Evolutionary conservation across 2,113 vertebrate genomes (phyloP).

Genomic region (Prolemur simus): DNA sequence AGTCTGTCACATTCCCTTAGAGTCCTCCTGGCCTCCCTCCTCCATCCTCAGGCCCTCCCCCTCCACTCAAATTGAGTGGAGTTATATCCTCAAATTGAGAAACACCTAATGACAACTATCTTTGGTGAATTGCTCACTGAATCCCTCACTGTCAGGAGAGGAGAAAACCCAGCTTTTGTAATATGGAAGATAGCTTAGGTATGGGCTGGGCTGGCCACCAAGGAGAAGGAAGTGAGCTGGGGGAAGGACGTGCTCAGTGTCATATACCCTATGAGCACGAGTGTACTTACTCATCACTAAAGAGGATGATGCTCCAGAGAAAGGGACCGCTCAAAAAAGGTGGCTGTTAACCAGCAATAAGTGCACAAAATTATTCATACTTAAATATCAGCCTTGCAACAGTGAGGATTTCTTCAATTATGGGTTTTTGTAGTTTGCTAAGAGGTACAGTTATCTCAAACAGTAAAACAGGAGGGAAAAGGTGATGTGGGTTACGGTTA

Average conservation of each 20-base stretch:
- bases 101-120: background rate
- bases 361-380: background rate
- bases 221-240: background rate
- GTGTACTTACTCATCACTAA: background rate
- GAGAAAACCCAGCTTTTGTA: background rate
- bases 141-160: fast-evolving
- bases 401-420: background rate
- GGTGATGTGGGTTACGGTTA: conserved; percentile 78
- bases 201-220: background rate
- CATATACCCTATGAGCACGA: background rate
- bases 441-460: conserved; percentile 14
- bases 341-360: background rate
- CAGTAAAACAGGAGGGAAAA: background rate
- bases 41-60: fast-evolving
- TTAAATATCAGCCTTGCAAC: background rate
- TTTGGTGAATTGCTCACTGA: background rate
- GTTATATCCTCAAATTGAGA: background rate
- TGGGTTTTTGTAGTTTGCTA: background rate
- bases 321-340: background rate
- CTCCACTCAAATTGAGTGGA: too few species aligned
- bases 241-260: background rate
- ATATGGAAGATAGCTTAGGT: too few species aligned
- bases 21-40: background rate
- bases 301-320: background rate
- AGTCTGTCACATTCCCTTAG: background rate